phyloP scores from a whole-genome alignment of 1,140 invertebrate species.

The Leptopilina boulardi region DNA sequence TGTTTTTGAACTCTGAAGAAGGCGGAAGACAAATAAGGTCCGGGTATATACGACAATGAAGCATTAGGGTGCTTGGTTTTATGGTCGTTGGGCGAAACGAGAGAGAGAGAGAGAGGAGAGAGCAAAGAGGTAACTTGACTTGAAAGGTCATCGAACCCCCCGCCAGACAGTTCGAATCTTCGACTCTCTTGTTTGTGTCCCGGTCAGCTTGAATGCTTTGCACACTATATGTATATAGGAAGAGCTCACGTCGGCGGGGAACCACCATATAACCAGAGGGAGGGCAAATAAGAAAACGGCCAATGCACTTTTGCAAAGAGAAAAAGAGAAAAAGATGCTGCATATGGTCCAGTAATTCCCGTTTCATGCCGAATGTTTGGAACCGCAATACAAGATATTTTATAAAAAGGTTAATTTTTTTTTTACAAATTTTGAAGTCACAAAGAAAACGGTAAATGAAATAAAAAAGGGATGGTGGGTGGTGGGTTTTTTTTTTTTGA shows the following conservation, averaged over 20 bases:
- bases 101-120: neutral
- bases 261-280: neutral
- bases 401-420: no score
- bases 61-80: neutral
- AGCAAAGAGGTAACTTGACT: conserved; percentile 4
- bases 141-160: conserved; percentile 6
- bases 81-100: conserved; percentile 11
- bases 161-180: conserved; percentile 25
- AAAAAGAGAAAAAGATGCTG: neutral
- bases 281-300: neutral
- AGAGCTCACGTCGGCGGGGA: no score
- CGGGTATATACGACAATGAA: neutral
- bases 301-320: neutral
- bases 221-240: no score
- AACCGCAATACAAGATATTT: neutral
- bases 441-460: no score
- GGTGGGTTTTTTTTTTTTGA: neutral
- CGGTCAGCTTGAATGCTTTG: conserved; percentile 24
- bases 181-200: conserved; percentile 16
- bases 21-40: neutral
- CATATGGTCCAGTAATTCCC: neutral
- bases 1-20: neutral
- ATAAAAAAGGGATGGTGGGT: neutral
- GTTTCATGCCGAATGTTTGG: neutral
- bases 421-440: no score